phyloP scores from a whole-genome alignment of 2,797 vertebrate genomes.

The Poecilia gillii region DNA sequence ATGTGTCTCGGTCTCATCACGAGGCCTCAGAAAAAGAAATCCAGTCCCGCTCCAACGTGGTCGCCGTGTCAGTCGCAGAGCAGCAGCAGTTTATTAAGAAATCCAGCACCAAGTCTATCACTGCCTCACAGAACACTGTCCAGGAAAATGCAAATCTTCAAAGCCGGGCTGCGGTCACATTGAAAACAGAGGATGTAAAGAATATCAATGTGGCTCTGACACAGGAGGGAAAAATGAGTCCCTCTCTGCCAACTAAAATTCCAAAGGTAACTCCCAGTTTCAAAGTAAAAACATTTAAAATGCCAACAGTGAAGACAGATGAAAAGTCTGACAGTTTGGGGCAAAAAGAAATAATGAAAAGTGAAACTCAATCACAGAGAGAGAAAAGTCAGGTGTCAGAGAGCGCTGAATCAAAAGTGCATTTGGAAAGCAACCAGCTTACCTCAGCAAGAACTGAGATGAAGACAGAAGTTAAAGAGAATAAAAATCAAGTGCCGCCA shows the following conservation, averaged over 20 bases:
- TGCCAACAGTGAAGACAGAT: slow-evolving; percentile 73
- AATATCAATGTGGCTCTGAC: slow-evolving; percentile 62
- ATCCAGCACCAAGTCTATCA: slow-evolving; percentile 60
- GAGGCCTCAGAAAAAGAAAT: slow-evolving; percentile 53
- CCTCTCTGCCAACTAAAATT: slow-evolving; percentile 76
- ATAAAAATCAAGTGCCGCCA: slow-evolving; percentile 48
- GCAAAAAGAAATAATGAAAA: slow-evolving; percentile 62
- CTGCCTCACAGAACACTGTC: slow-evolving; percentile 64
- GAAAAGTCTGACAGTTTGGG: slow-evolving; percentile 48
- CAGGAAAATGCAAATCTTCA: slow-evolving; percentile 73
- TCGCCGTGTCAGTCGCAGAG: slow-evolving; percentile 62
- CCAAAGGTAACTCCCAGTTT: slow-evolving; percentile 82
- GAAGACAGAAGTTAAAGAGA: slow-evolving; percentile 58
- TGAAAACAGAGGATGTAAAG: slow-evolving; percentile 73
- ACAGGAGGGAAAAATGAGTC: slow-evolving; percentile 70
- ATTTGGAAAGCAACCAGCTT: slow-evolving; percentile 57
- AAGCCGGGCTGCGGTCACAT: slow-evolving; percentile 62
- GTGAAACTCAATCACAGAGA: slow-evolving; percentile 54
- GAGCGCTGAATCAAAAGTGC: slow-evolving; percentile 48
- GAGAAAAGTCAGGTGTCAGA: slow-evolving; percentile 59
- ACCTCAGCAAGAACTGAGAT: slow-evolving; percentile 47
- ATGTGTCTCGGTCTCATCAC: slow-evolving; percentile 34
- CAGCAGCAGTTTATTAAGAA: slow-evolving; percentile 73
- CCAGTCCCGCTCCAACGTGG: slow-evolving; percentile 53
- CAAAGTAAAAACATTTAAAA: slow-evolving; percentile 86